Evolutionary conservation across 2,113 vertebrate genomes (phyloP), one percentile per base, ranked within the genome.

Genomic region (Fukomys damarensis): DNA sequence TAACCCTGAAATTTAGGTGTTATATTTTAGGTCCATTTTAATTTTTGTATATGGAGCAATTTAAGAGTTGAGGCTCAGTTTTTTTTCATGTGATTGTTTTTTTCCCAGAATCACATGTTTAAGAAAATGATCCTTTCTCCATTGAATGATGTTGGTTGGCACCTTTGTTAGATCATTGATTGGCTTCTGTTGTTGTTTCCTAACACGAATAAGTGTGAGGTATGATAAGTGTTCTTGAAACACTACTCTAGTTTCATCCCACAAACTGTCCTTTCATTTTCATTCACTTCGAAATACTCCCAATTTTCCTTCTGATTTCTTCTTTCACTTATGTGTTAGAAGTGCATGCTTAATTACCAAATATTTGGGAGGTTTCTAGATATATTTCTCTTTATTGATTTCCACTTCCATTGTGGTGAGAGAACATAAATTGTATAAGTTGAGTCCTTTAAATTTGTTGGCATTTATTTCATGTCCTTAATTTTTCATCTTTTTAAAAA

Each of bases 401-500:
- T 83, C 46, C 70, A 95, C 63, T 92, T 93, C 28, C 38, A 38
- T 58, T 91, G 28, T 86, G 28, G n/a, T 89, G n/a, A 86, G 49
- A 87, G 30, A 92, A 82, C 35, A 83, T 65, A 65, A 35, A 35
- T 65, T 68, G 19, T 86, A 14, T 82, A 58, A 46, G 86, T 90
- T 66, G 19, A 66, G 24, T 87, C 28, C 61, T 89, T 97, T 79
- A 65, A 88, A 68, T 95, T 91, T 77, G 16, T 68, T 70, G 76
- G 83, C 16, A 30, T 87, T 93, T 88, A 17, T 49, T 94, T 94
- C 81, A 56, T 80, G n/a, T n/a, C 85, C 19, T 91, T 91, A 66
- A 61, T 86, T 86, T 20, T 56, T 43, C 65, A 38, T 7, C 3
- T 41, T 83, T 66, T 79, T 58, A 22, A 63, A 58, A 91, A 83